A percentile compares a stretch with the other conserved stretches of the same genome.
These are phyloP conservation scores for Microcaecilia unicolor DNA, from an alignment of 2,797 vertebrate species.

Conservation along the genomic window DNA sequence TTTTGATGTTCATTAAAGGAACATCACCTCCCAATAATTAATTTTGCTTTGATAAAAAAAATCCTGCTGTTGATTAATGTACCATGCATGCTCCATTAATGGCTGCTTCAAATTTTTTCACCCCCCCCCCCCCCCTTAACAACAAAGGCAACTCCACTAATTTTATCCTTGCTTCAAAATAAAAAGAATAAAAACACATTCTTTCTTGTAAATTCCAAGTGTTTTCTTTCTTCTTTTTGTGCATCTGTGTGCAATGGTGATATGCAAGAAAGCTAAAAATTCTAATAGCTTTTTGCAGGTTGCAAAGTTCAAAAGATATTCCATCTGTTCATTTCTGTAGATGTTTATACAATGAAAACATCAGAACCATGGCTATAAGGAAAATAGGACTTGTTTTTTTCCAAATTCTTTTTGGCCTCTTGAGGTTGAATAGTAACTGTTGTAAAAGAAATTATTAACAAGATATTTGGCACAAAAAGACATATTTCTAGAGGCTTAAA, in stretches of 20 bases:
- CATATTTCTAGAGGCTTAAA: no score
- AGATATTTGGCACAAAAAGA: no score
- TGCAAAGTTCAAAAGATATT: background rate
- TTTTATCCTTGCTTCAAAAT: background rate
- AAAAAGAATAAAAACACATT: background rate
- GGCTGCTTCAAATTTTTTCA: slow-evolving; percentile 34
- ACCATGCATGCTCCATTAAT: slow-evolving; percentile 19
- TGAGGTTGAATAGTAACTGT: no score
- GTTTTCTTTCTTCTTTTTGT: background rate
- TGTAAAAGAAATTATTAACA: no score
- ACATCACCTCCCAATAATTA: slow-evolving; percentile 41
- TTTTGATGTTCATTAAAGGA: slow-evolving; percentile 45
- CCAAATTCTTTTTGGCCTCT: no score
- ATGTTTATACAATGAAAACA: slow-evolving; percentile 9
- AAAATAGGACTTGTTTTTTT: no score
- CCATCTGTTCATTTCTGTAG: background rate
- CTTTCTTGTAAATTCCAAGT: fast-evolving
- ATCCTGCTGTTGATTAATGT: slow-evolving; percentile 27
- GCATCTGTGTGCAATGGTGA: background rate
- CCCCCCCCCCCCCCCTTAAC: slow-evolving; percentile 2
- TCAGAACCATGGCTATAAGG: no score
- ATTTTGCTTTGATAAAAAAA: slow-evolving; percentile 39
- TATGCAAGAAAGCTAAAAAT: fast-evolving
- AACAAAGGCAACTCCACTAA: slow-evolving; percentile 2
- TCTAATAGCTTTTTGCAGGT: background rate